Base-by-base conservation (phyloP, 1,140 invertebrate species). In the Trichogramma pretiosum region DNA sequence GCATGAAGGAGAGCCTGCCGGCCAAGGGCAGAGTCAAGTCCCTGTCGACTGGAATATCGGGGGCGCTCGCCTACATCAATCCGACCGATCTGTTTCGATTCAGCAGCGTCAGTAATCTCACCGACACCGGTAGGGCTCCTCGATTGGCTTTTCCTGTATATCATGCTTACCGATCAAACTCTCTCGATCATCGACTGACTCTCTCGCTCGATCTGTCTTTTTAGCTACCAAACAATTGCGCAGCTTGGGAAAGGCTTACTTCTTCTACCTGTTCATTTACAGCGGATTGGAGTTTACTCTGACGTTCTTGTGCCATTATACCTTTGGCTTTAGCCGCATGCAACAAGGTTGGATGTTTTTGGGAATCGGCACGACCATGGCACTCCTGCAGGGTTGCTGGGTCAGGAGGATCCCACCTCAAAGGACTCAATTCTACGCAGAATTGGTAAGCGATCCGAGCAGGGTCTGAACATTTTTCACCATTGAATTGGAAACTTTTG, bases 301-400 rank as follows among this genome's bases (percentile, higher is more conserved):
- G 22, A 96, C 93, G 30, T 99, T 99, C 71, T 75, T 99, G 22
- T 96, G 92, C 36, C 93, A 98, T 74, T 83, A 93, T 56, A 80
- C 85, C 34, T 97, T 98, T 64, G 74, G 83, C 24, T 98, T 93
- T 64, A 85, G 83, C 23, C 89, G 91, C 22, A 92, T 94, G 83
- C 86, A 98, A 64, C 95, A 99, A 74, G 96, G 94, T 7, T 92
- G 86, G 77, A 97, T 99, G 90, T 98, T 98, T 68, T 80, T 97
- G 55, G 85, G 84, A 28, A 90, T 95, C 54, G 96, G 95, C 50
- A 56, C 92, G 16, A 78, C 87, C 19, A 99, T 99, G 96, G 85
- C 92, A 19, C 51, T 89, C 30, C 77, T 98, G 36, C 96, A 99
- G 79, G 95, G 93, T 34, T 80, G 82, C 2, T 90, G 87, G 64